These are phyloP conservation scores for Eilema depressum DNA, from an alignment of 2,888 invertebrate species.

Conservation along the genomic window DNA sequence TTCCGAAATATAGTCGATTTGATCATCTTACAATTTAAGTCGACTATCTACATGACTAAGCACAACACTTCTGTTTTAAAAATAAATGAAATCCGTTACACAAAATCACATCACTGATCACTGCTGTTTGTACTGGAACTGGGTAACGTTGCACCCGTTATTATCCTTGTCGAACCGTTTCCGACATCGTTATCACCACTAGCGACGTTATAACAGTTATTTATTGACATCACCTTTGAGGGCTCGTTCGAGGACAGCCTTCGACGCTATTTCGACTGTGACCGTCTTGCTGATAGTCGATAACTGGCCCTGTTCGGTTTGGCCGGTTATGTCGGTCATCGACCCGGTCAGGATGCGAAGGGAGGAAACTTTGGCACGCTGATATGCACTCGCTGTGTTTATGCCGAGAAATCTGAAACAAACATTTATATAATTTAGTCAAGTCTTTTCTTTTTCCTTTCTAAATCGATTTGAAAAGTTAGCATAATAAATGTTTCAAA, in stretches of 20 bases:
- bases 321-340: constrained; percentile 48
- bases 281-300: constrained; percentile 83
- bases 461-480: no score
- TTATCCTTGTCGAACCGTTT: constrained; percentile 18
- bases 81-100: constrained; percentile 43
- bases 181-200: not conserved
- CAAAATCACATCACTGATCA: constrained; percentile 53
- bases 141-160: constrained; percentile 29
- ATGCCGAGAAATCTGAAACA: constrained; percentile 92
- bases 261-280: constrained; percentile 82
- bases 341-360: constrained; percentile 89
- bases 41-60: constrained; percentile 15
- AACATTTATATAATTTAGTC: no score
- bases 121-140: constrained; percentile 49
- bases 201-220: constrained; percentile 33
- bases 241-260: constrained; percentile 74
- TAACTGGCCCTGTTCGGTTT: constrained; percentile 64
- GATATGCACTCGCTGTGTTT: constrained; percentile 96
- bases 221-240: constrained; percentile 74
- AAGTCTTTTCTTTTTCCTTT: no score
- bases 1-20: not conserved
- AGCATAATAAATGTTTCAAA: no score
- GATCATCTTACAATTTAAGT: not conserved
- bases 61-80: constrained; percentile 24
- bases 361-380: constrained; percentile 95